Evolutionary conservation across 2,888 invertebrate species (phyloP).

Genomic region (Drosophila ezoana): DNA sequence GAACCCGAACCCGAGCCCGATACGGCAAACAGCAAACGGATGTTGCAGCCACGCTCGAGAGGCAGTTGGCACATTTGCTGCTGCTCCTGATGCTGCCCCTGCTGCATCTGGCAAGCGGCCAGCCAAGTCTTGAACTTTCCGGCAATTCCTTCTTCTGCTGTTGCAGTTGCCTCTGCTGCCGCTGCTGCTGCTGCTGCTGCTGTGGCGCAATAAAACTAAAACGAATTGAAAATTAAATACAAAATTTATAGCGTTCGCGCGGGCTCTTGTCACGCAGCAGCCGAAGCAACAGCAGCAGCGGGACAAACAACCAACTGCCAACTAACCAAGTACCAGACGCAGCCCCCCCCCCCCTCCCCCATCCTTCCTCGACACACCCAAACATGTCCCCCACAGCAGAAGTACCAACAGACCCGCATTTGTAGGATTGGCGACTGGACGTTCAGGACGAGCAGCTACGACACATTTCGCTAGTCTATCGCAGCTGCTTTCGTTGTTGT

Average conservation of each 20-base stretch:
- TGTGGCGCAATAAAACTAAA: constrained; percentile 71
- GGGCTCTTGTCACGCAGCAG: constrained; percentile 66
- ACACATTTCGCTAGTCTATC: constrained; percentile 60
- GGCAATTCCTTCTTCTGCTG: constrained; percentile 49
- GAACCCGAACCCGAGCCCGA: no score
- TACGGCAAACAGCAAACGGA: constrained; percentile 46
- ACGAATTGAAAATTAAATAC: constrained; percentile 80
- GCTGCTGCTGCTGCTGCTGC: constrained; percentile 39
- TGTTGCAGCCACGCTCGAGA: constrained; percentile 67
- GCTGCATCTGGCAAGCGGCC: constrained; percentile 41
- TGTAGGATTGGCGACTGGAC: constrained; percentile 34
- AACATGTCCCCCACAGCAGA: neutral
- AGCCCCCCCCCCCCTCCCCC: neutral
- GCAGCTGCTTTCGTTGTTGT: constrained; percentile 1
- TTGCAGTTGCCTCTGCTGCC: constrained; percentile 22
- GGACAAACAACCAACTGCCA: constrained; percentile 44
- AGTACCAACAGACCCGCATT: constrained; percentile 29
- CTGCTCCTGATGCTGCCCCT: no score
- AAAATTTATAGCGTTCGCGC: constrained; percentile 75
- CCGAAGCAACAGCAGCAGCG: constrained; percentile 30
- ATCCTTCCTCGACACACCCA: no score
- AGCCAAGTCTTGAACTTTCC: constrained; percentile 56
- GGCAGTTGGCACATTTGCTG: constrained; percentile 29
- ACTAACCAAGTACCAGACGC: constrained; percentile 27
- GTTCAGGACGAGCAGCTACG: constrained; percentile 49